Percentiles rank a stretch among this genome's conserved stretches.
These are phyloP conservation scores for Perca flavescens DNA, from an alignment of 2,113 vertebrate species.

Conservation along the genomic window DNA sequence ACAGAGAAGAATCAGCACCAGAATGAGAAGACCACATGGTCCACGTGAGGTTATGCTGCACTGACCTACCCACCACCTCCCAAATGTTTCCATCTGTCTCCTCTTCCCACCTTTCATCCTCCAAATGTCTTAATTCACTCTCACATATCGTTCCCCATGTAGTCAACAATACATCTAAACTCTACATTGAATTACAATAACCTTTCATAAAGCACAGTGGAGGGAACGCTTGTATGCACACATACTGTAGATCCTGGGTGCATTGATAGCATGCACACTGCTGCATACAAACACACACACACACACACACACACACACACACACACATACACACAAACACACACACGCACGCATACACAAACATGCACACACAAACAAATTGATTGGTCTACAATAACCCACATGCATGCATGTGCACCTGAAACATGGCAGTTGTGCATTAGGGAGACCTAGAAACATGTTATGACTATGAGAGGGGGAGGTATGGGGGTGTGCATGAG, in stretches of 20 bases:
- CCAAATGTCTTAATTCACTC: background rate
- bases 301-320: conserved; percentile 47
- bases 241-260: conserved; percentile 55
- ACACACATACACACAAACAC: conserved; percentile 14
- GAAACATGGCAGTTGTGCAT: conserved; percentile 73
- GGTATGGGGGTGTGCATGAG: conserved; percentile 31
- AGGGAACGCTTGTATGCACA: conserved; percentile 45
- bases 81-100: background rate
- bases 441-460: conserved; percentile 47
- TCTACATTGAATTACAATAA: conserved; percentile 27
- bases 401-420: conserved; percentile 74
- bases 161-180: conserved; percentile 16
- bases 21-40: conserved; percentile 55
- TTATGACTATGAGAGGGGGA: conserved; percentile 45
- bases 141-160: background rate
- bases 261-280: conserved; percentile 62
- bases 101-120: background rate
- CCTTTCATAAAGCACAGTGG: conserved; percentile 69
- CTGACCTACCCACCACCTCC: background rate
- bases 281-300: conserved; percentile 32
- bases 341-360: conserved; percentile 31
- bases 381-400: conserved; percentile 46
- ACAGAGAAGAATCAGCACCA: conserved; percentile 67
- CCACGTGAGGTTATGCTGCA: conserved; percentile 40
- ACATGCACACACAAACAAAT: conserved; percentile 58